phyloP scores from a whole-genome alignment of 92 coral and sea anemone species.

The Epizoanthus stellaris region DNA sequence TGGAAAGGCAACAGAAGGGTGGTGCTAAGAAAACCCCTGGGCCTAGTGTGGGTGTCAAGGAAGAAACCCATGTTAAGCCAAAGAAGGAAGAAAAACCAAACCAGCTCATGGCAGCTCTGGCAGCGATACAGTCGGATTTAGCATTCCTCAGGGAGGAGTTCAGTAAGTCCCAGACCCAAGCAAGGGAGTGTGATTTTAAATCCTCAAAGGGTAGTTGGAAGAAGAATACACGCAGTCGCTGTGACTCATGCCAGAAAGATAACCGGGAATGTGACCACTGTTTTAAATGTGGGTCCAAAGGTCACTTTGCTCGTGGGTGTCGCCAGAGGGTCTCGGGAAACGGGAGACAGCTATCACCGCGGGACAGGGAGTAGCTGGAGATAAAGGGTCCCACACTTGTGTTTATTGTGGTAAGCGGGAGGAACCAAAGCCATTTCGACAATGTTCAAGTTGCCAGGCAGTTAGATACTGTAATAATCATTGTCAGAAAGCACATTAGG shows the following conservation, averaged over 20 bases:
- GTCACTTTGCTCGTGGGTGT: slow-evolving; percentile 37
- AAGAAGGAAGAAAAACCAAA: slow-evolving; percentile 34
- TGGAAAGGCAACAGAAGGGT: slow-evolving; percentile 34
- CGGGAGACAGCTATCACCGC: slow-evolving; percentile 62
- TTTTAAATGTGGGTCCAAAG: slow-evolving; percentile 43
- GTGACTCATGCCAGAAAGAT: slow-evolving; percentile 20
- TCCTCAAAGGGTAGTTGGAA: neutral
- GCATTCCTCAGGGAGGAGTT: slow-evolving; percentile 48
- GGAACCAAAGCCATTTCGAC: slow-evolving; percentile 5
- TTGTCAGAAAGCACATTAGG: slow-evolving; percentile 46
- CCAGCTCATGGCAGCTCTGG: slow-evolving; percentile 36
- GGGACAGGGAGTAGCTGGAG: slow-evolving; percentile 76
- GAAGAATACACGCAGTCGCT: slow-evolving; percentile 8
- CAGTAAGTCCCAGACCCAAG: slow-evolving; percentile 35
- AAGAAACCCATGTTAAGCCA: neutral
- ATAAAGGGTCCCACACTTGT: slow-evolving; percentile 61
- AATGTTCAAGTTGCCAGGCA: slow-evolving; percentile 43
- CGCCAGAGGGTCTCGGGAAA: slow-evolving; percentile 54
- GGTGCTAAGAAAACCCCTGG: slow-evolving; percentile 43
- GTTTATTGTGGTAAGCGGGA: slow-evolving; percentile 39
- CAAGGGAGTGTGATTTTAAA: neutral
- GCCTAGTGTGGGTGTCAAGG: slow-evolving; percentile 24
- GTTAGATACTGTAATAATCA: slow-evolving; percentile 51
- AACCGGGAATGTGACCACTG: slow-evolving; percentile 29
- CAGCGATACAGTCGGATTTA: slow-evolving; percentile 42